Conservation (phyloP, 2,888 invertebrate species). For the Acronicta leporina region DNA sequence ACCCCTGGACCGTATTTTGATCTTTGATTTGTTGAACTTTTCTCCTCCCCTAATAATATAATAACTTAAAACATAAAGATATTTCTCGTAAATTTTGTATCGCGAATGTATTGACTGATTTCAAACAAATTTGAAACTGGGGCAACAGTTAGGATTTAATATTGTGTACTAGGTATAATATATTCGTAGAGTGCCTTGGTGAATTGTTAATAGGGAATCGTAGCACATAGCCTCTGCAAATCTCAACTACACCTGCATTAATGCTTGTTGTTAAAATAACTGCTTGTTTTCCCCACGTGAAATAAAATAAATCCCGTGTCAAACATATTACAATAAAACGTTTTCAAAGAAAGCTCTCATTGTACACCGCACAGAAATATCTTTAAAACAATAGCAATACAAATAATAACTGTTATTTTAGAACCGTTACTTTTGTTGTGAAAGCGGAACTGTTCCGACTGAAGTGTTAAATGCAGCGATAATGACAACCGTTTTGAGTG, state of each 20-base stretch:
- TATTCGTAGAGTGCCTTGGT: too few relatives aligned
- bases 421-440: slow-evolving; percentile 22
- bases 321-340: slow-evolving; percentile 10
- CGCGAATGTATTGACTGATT: too few relatives aligned
- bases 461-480: slow-evolving; percentile 27
- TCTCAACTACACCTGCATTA: not conserved
- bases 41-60: too few relatives aligned
- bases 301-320: slow-evolving; percentile 2
- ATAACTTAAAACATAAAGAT: too few relatives aligned
- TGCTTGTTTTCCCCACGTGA: not conserved
- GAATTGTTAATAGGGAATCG: too few relatives aligned
- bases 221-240: not conserved
- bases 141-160: too few relatives aligned
- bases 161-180: too few relatives aligned
- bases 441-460: slow-evolving; percentile 18
- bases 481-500: slow-evolving; percentile 13
- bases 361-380: slow-evolving; percentile 19
- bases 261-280: not conserved
- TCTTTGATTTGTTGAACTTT: too few relatives aligned
- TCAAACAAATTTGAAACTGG: too few relatives aligned
- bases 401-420: slow-evolving; percentile 17
- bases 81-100: too few relatives aligned
- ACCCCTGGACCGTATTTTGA: too few relatives aligned
- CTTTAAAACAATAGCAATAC: slow-evolving; percentile 29
- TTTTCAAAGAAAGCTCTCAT: slow-evolving; percentile 13